Evolutionary conservation across 2,113 vertebrate genomes (phyloP).

Genomic region (Polypterus senegalus): DNA sequence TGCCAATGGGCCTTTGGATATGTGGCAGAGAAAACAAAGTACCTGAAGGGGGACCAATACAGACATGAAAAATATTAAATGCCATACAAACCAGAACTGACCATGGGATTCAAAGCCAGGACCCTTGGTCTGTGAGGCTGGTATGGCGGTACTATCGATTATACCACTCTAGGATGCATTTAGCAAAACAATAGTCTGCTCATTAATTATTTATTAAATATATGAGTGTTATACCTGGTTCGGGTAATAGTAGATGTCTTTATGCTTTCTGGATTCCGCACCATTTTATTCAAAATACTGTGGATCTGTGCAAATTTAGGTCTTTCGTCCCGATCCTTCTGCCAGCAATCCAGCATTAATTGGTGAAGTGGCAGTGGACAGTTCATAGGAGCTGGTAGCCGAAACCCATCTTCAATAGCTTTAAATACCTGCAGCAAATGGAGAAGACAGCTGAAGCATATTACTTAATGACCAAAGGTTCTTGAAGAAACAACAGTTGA

Average conservation of each 20-base stretch:
- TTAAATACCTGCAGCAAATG: conserved; percentile 67
- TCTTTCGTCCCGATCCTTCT: conserved; percentile 76
- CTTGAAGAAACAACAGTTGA: no score
- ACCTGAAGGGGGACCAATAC: no score
- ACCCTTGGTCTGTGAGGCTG: no score
- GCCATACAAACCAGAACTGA: no score
- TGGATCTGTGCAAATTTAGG: conserved; percentile 86
- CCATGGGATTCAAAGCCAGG: no score
- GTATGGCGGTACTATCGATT: neutral
- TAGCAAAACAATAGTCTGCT: no score
- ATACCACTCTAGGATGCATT: neutral
- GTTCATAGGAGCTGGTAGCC: conserved; percentile 77
- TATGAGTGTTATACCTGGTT: conserved; percentile 42
- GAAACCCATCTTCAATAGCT: conserved; percentile 88
- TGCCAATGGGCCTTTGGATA: no score
- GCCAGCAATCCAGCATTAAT: conserved; percentile 92
- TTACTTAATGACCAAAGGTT: no score
- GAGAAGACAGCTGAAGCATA: neutral
- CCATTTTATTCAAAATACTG: conserved; percentile 69
- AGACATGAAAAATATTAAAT: no score
- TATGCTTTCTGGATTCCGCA: conserved; percentile 62
- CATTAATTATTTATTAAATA: no score
- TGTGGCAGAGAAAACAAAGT: no score
- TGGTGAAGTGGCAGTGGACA: conserved; percentile 73
- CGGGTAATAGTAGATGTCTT: conserved; percentile 50